Evolutionary conservation across 2,113 vertebrate species (phyloP).

Genomic region (Gobius niger): DNA sequence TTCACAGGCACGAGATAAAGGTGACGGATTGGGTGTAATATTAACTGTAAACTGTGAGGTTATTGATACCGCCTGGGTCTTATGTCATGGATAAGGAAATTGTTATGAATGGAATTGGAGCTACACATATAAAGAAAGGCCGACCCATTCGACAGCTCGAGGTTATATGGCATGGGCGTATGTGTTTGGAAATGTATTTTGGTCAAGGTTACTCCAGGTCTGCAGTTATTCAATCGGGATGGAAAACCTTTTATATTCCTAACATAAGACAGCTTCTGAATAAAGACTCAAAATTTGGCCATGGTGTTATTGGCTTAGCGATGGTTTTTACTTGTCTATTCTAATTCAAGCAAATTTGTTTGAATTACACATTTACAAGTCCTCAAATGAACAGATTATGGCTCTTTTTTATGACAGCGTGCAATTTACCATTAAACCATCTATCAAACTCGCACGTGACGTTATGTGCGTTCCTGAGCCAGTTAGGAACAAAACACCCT

Average conservation of each 20-base stretch:
- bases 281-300: neutral
- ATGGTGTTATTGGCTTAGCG: too few relatives aligned
- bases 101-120: constrained; percentile 3
- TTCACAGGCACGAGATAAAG: neutral
- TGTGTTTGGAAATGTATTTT: neutral
- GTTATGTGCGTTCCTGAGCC: neutral
- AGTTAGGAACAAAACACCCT: constrained; percentile 32
- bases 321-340: too few relatives aligned
- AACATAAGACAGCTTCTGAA: neutral
- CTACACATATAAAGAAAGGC: constrained; percentile 4
- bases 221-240: neutral
- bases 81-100: constrained; percentile 7
- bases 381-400: too few relatives aligned
- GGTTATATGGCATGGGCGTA: neutral
- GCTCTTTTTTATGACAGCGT: too few relatives aligned
- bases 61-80: neutral
- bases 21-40: constrained; percentile 8
- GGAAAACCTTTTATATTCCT: neutral
- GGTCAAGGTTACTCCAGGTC: constrained; percentile 1
- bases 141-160: neutral
- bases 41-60: neutral
- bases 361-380: too few relatives aligned
- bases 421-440: neutral
- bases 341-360: too few relatives aligned
- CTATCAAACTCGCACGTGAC: neutral